These are phyloP conservation scores for Harmothoe impar DNA, from an alignment of 2,888 invertebrate species.

Conservation along the genomic window DNA sequence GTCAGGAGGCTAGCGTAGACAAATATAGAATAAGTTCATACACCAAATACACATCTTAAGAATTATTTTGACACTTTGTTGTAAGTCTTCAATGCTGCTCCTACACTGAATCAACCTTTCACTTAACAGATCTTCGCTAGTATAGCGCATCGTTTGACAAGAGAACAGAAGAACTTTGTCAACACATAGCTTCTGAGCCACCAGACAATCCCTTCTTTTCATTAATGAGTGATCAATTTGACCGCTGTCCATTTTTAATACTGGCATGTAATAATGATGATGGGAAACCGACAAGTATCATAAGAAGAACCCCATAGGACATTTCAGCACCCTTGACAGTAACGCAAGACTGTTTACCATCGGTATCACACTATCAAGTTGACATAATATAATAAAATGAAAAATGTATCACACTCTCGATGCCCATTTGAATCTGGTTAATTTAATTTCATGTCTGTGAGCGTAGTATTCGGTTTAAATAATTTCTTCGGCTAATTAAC, in stretches of 20 bases:
- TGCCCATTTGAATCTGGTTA: slow-evolving; percentile 29
- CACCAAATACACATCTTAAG: slow-evolving; percentile 37
- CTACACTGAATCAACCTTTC: background rate
- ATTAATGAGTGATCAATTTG: slow-evolving; percentile 5
- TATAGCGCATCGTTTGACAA: slow-evolving; percentile 7
- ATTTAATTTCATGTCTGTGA: slow-evolving; percentile 25
- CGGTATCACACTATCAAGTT: slow-evolving; percentile 55
- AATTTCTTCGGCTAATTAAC: no score
- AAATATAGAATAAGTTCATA: slow-evolving; percentile 24
- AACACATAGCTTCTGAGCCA: slow-evolving; percentile 52
- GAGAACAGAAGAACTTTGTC: slow-evolving; percentile 3
- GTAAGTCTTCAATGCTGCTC: slow-evolving; percentile 47
- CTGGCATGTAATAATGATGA: slow-evolving; percentile 54
- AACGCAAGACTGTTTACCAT: slow-evolving; percentile 28
- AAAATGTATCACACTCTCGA: slow-evolving; percentile 54
- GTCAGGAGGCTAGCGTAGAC: slow-evolving; percentile 51
- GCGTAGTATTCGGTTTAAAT: background rate
- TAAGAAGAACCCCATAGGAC: slow-evolving; percentile 12
- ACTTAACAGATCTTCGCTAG: background rate
- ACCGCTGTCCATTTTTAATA: slow-evolving; percentile 26
- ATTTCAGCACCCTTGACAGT: slow-evolving; percentile 58
- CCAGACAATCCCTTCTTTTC: slow-evolving; percentile 15
- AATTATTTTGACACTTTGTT: slow-evolving; percentile 9
- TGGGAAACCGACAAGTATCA: slow-evolving; percentile 22
- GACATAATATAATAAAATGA: slow-evolving; percentile 33